A percentile compares a stretch with the other conserved stretches of the same genome.
Evolutionary conservation across 2,888 invertebrate genomes (phyloP).

Genomic region (Tridacna gigas): DNA sequence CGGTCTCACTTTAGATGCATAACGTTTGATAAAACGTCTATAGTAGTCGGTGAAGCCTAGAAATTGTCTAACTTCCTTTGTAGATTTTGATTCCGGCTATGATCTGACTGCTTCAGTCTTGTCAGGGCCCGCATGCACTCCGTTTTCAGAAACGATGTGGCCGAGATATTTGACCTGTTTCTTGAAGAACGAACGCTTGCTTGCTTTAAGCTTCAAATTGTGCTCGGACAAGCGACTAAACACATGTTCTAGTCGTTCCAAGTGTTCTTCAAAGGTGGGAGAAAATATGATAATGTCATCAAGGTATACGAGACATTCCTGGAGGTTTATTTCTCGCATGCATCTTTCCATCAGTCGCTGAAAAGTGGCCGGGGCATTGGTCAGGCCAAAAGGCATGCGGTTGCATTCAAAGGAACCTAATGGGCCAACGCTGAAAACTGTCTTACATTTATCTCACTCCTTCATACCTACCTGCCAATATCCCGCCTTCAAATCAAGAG

Average conservation of each 20-base stretch:
- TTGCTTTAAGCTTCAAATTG: constrained; percentile 1
- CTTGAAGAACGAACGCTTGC: constrained; percentile 1
- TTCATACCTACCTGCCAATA: no score
- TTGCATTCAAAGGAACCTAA: not conserved
- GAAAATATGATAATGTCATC: constrained; percentile 17
- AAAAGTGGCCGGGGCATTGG: not conserved
- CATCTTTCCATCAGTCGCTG: not conserved
- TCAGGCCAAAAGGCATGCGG: no score
- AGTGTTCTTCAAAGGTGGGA: not conserved
- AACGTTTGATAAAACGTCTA: not conserved
- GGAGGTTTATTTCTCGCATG: not conserved
- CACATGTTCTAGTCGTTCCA: constrained; percentile 3
- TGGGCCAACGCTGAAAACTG: not conserved
- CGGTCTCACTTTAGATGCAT: not conserved
- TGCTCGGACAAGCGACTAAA: constrained; percentile 11
- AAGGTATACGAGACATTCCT: not conserved
- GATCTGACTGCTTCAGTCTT: not conserved
- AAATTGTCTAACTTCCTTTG: not conserved
- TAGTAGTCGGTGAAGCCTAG: constrained; percentile 8
- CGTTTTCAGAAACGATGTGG: not conserved
- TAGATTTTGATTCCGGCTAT: not conserved
- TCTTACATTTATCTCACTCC: no score
- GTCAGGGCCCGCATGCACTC: not conserved
- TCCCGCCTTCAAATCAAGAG: not conserved
- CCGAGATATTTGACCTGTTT: not conserved